Percentiles rank a stretch among this genome's conserved stretches.
phyloP scores from a whole-genome alignment of 37 sponge, comb jelly and placozoan genomes.

The Oscarella lobularis region DNA sequence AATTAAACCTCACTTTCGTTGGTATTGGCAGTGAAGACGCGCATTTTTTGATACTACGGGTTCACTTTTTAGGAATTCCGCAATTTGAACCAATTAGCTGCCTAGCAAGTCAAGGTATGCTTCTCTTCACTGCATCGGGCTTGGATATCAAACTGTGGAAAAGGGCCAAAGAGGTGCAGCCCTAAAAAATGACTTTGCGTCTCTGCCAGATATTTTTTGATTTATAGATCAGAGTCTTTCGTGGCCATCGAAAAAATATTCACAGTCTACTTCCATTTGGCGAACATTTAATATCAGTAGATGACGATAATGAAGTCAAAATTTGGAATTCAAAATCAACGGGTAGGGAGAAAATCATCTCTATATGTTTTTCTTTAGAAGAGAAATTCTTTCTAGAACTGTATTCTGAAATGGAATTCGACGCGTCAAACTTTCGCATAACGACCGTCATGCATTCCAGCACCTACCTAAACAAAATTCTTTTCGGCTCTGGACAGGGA shows the following conservation, averaged over 20 bases:
- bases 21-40: constrained; percentile 20
- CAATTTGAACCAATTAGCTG: constrained; percentile 38
- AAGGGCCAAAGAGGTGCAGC: constrained; percentile 34
- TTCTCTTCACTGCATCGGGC: constrained; percentile 31
- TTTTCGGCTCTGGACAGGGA: constrained; percentile 76
- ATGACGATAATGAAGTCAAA: constrained; percentile 34
- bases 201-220: neutral
- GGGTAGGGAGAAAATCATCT: constrained; percentile 21
- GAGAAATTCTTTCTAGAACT: constrained; percentile 28
- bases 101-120: constrained; percentile 21
- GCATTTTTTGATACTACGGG: too few species aligned
- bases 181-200: neutral
- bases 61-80: too few species aligned
- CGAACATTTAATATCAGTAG: constrained; percentile 71
- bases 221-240: constrained; percentile 7
- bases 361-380: neutral
- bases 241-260: constrained; percentile 37
- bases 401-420: constrained; percentile 72
- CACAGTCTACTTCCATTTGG: constrained; percentile 58
- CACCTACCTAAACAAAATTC: constrained; percentile 93
- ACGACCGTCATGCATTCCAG: constrained; percentile 66
- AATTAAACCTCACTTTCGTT: constrained; percentile 43
- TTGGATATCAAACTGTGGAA: constrained; percentile 32
- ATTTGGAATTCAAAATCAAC: constrained; percentile 33
- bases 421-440: constrained; percentile 31